Base-by-base conservation (phyloP, 2,888 invertebrate species). In the Lumbricus terrestris region DNA sequence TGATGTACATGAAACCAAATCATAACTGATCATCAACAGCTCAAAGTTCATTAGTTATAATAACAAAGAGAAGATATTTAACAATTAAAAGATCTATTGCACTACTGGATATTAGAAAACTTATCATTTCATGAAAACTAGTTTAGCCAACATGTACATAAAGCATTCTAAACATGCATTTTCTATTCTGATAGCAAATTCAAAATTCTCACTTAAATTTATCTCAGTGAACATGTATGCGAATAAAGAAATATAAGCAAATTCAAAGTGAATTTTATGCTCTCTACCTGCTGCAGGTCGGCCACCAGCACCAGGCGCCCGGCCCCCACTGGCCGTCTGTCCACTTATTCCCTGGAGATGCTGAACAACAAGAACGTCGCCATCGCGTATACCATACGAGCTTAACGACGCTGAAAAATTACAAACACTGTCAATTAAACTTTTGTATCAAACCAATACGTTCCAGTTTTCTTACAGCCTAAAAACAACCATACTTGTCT, bases 361-460 rank as follows among this genome's bases (percentile, higher is more conserved):
- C 89, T 92, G 92, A 88, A 98, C 95, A 92, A 98, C 96, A 90
- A 99, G 96, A 90, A 97, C 96, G 95, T 99, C 98, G 29, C 98
- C 98, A 95, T 98, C 97, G 92, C 96, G 96, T 34, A 99, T 96
- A 3, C 98, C 98, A 93, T 96, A 97, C 90, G 97, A 96, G 94
- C 97, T 97, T 90, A 99, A 94, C 0, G 97, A 96, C 93, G 88
- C 90, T 90, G 54, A 16, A 82, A 29, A 90, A 42, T 83, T 47
- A 69, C 69, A 69, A 69, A 69, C 69, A 69, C n/a, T 11, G n/a
- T 69, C 69, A 69, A n/a, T 29, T 54, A n/a, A 69, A 69, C 6
- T n/a, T 13, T 69, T 8, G n/a, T n/a, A 69, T 69, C 69, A 29
- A 69, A 69, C 29, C 29, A 69, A 69, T 69, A n/a, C n/a, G 69